A percentile compares a stretch with the other conserved stretches of the same genome.
These are phyloP conservation scores for Leptura quadrifasciata DNA, from an alignment of 2,888 invertebrate species.

Conservation along the genomic window DNA sequence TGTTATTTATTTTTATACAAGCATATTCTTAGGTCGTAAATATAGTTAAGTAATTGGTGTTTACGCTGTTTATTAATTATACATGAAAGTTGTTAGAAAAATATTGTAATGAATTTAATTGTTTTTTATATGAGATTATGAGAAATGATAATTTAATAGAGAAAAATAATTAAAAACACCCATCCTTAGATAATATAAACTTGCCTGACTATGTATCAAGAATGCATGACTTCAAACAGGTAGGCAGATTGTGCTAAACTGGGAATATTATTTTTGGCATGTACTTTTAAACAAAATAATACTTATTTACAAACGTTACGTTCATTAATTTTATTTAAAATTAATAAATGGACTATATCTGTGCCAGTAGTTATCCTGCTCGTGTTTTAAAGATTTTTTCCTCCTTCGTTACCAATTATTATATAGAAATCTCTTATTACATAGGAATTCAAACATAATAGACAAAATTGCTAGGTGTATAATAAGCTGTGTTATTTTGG, in stretches of 20 bases:
- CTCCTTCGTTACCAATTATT: not conserved
- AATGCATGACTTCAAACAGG: conserved; percentile 11
- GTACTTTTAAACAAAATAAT: not conserved
- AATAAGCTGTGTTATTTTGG: not conserved
- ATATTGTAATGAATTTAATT: not conserved
- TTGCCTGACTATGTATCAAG: not conserved
- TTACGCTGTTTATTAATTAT: not conserved
- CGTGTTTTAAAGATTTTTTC: not conserved
- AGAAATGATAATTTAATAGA: too few species aligned
- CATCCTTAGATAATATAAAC: too few species aligned
- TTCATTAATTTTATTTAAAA: not conserved
- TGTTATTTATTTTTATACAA: not conserved
- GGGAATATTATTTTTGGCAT: conserved; percentile 2
- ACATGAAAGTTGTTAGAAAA: not conserved
- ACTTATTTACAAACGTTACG: not conserved
- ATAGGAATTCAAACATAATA: conserved; percentile 12
- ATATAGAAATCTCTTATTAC: conserved; percentile 20
- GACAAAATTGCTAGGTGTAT: conserved; percentile 24
- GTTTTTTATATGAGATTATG: not conserved
- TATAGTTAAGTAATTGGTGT: not conserved
- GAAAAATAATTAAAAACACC: too few species aligned
- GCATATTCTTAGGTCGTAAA: not conserved
- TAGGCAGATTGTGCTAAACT: not conserved
- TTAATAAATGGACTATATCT: not conserved
- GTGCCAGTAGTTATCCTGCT: not conserved